Evolutionary conservation across 2,888 invertebrate genomes (phyloP).

Genomic region (Epiblema foenella): DNA sequence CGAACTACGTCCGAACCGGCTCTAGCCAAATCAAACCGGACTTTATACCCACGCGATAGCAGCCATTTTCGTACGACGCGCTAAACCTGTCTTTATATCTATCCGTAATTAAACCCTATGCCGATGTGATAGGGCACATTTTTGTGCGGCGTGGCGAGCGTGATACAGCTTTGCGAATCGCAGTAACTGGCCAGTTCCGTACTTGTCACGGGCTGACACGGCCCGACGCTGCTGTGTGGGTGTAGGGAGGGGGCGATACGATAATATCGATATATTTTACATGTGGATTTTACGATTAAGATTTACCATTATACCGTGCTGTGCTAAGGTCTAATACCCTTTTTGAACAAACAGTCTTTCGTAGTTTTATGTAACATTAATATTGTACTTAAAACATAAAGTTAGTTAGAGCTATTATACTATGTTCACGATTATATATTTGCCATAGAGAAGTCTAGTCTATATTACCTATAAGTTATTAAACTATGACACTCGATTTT

Average conservation of each 20-base stretch:
- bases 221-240: constrained; percentile 64
- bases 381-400: too few relatives aligned
- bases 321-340: too few relatives aligned
- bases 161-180: constrained; percentile 57
- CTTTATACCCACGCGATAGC: constrained; percentile 23
- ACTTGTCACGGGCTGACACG: constrained; percentile 81
- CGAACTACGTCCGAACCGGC: constrained; percentile 8
- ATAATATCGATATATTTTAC: constrained; percentile 48
- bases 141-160: constrained; percentile 34
- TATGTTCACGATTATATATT: too few relatives aligned
- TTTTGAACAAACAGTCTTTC: too few relatives aligned
- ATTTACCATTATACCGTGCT: not conserved
- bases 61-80: constrained; percentile 33
- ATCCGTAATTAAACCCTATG: not conserved
- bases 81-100: not conserved
- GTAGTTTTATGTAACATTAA: too few relatives aligned
- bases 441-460: too few relatives aligned
- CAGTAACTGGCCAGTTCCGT: constrained; percentile 62
- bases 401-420: too few relatives aligned
- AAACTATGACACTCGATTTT: too few relatives aligned
- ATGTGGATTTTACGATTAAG: not conserved
- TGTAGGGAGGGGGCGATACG: constrained; percentile 59
- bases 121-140: constrained; percentile 31
- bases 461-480: too few relatives aligned
- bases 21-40: not conserved